Evolutionary conservation across 92 coral and sea anemone genomes (phyloP), one percentile per base, ranked within the genome.

Genomic region (Hydrozoanthus gracilis): DNA sequence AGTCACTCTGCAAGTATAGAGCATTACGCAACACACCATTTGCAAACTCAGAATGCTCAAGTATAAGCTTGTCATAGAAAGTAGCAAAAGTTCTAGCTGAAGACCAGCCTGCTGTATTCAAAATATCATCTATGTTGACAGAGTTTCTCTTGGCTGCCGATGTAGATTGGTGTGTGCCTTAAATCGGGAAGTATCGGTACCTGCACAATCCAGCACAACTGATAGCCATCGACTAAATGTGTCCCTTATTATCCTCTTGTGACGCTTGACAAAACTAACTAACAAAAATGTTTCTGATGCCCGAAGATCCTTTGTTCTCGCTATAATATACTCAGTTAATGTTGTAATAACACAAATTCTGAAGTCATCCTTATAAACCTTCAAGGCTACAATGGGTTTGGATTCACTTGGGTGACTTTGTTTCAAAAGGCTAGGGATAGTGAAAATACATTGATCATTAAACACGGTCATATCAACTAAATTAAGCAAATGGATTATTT

Each of bases 131-230:
- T 61, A 61, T 61, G 67, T 61, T 61, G 4, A 61, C 67, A 61
- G 67, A 61, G 67, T 61, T 61, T 7, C 67, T 61, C 67, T 61
- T 61, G 67, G 67, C 67, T 61, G 67, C 67, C 67, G 67, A 7
- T 12, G 67, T 61, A 61, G 3, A 61, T 61, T n/a, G n/a, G n/a
- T n/a, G n/a, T n/a, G 61, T 54, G 61, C 9, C 61, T 54, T 54
- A 54, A 54, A 54, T 54, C 39, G 39, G 39, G 39, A 61, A 61
- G 67, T 61, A 61, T 61, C 15, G 6, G 4, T 61, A 61, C 67
- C 6, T 61, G 67, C 67, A 61, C 67, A 61, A 18, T 61, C 67
- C 67, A 61, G 12, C 67, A 27, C 39, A 27, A 27, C 39, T 27
- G 39, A 27, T 27, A 27, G 1, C 39, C 39, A 27, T 27, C 39